Base-by-base conservation (phyloP, 2,113 vertebrate species). In the Holacanthus passer region DNA sequence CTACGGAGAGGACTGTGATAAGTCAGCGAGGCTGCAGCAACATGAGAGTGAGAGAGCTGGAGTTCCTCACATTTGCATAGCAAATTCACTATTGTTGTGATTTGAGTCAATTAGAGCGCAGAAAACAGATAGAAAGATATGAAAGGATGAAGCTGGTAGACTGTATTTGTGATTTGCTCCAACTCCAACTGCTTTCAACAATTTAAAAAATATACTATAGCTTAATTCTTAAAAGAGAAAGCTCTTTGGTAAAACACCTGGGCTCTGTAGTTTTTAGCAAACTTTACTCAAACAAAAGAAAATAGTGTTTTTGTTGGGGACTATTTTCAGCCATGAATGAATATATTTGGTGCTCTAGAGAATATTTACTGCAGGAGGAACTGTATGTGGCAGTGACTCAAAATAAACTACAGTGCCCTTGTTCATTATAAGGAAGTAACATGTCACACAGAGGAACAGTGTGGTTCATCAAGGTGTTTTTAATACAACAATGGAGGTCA, bases 31-130 rank as follows among this genome's bases (percentile, higher is more conserved):
- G 68, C 29, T 59, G 55, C 45, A 64, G 65, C 58, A 64, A 29
- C 50, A 67, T 17, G 5, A 77, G 73, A 83, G 37, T 20, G 64
- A 47, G 32, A 55, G 48, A 0, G 10, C 39, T 20, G 53, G 58
- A 79, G 84, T 90, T 88, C 84, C 87, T 73, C 50, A 67, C 63
- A 87, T 95, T 94, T 94, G 88, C 76, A 84, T 89, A 53, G 48
- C 77, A 93, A 89, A 89, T 79, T 11, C 4, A 77, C 78, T 35
- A 75, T 73, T 82, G 82, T 87, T 68, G 35, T 81, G 87, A 85
- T 88, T 88, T 81, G 63, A 69, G 63, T 62, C 53, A 82, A 80
- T 89, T 73, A 73, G 75, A 80, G 59, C 22, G 7, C 66, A 35
- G 22, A 55, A 59, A 14, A 39, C 22, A 22, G 19, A n/a, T 77